Percentiles rank a stretch among this genome's conserved stretches.
Conservation (phyloP, 2,797 vertebrate genomes). For the Poecilia gillii region DNA sequence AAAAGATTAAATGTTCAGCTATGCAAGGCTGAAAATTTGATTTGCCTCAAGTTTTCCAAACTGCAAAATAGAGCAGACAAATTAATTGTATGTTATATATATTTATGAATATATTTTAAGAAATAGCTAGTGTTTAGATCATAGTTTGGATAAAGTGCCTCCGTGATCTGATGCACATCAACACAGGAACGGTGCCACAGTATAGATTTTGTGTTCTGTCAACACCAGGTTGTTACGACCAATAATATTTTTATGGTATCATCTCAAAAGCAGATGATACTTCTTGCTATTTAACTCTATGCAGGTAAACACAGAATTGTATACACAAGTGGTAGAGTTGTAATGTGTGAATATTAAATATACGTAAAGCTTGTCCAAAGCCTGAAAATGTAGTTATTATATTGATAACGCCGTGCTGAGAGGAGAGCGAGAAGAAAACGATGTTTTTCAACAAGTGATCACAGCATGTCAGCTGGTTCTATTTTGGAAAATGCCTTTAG, state of each 20-base stretch:
- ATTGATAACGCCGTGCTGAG: neutral
- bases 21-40: neutral
- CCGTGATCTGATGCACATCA: neutral
- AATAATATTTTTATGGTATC: neutral
- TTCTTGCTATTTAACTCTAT: neutral
- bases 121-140: neutral
- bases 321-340: no score
- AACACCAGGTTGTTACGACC: neutral
- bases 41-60: neutral
- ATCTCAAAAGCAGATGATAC: neutral
- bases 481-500: neutral
- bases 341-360: neutral
- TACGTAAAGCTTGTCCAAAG: neutral
- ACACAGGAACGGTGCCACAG: neutral
- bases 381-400: neutral
- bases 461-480: neutral
- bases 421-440: neutral
- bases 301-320: neutral
- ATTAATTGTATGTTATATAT: no score
- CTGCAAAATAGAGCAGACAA: neutral
- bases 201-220: slow-evolving; percentile 3
- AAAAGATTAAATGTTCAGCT: no score
- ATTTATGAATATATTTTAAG: neutral
- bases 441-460: neutral
- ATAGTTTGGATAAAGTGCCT: neutral